Percentiles rank a stretch among this genome's conserved stretches.
Conservation (phyloP, 2,888 invertebrate species). For the Zygothrica quintamaculata region DNA sequence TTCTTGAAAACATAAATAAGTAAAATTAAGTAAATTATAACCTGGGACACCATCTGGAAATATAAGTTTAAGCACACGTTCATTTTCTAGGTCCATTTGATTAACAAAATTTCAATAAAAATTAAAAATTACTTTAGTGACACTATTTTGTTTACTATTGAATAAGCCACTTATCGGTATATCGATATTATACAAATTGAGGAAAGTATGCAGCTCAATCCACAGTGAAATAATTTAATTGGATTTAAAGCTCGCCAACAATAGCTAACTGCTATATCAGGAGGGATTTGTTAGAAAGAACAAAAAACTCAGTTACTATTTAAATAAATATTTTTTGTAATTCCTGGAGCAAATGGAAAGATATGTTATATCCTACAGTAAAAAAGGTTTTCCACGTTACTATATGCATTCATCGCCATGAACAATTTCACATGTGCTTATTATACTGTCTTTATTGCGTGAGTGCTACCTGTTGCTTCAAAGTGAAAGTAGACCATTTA, state of each 20-base stretch:
- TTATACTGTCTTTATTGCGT: slow-evolving; percentile 10
- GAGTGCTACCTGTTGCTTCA: slow-evolving; percentile 19
- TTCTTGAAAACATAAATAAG: not conserved
- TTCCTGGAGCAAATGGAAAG: too few relatives aligned
- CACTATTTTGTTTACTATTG: not conserved
- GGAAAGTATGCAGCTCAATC: not conserved
- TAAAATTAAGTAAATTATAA: slow-evolving; percentile 27
- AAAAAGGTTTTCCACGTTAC: too few relatives aligned
- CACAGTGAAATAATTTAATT: too few relatives aligned
- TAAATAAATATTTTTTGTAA: too few relatives aligned
- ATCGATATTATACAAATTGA: not conserved
- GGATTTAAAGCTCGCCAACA: too few relatives aligned
- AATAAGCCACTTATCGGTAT: slow-evolving; percentile 17
- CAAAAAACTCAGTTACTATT: slow-evolving; percentile 7
- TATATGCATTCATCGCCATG: not conserved
- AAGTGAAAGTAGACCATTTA: slow-evolving; percentile 76
- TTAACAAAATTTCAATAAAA: slow-evolving; percentile 56
- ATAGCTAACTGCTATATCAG: slow-evolving; percentile 14
- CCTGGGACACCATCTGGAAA: slow-evolving; percentile 84
- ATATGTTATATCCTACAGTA: too few relatives aligned
- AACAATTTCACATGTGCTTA: not conserved
- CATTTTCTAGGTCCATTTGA: slow-evolving; percentile 83
- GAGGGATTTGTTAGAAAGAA: not conserved
- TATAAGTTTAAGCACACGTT: slow-evolving; percentile 83
- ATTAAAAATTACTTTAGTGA: slow-evolving; percentile 8